phyloP scores from a whole-genome alignment of 2,888 invertebrate genomes.

The Ornithoptera alexandrae region DNA sequence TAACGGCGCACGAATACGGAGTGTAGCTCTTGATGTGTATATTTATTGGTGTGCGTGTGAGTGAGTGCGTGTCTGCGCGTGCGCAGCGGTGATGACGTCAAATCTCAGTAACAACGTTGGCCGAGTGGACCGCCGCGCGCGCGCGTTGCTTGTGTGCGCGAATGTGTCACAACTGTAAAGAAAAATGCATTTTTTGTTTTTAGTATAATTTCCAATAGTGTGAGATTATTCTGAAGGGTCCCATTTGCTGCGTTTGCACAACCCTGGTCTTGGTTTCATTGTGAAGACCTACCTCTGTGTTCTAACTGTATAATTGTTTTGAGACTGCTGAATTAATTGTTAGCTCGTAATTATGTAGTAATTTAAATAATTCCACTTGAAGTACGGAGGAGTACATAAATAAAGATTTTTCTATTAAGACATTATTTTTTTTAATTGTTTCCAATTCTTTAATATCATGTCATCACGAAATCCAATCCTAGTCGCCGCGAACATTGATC shows the following conservation, averaged over 20 bases:
- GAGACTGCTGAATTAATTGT: conserved; percentile 75
- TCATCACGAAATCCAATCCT: conserved; percentile 19
- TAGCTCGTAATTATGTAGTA: conserved; percentile 77
- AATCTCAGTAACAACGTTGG: conserved; percentile 37
- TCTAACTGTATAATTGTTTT: conserved; percentile 73
- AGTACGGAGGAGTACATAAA: conserved; percentile 72
- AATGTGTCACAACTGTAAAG: conserved; percentile 52
- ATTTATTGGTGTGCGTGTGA: conserved; percentile 59
- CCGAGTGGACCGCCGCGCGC: conserved; percentile 53
- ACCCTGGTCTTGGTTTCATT: conserved; percentile 31
- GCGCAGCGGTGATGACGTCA: conserved; percentile 48
- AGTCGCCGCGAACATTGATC: conserved; percentile 55
- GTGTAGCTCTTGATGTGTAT: conserved; percentile 70
- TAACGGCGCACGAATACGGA: conserved; percentile 52
- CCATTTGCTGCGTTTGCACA: conserved; percentile 28
- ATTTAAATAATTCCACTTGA: conserved; percentile 64
- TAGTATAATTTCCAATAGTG: conserved; percentile 53
- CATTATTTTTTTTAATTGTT: conserved; percentile 43
- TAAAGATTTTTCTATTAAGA: conserved; percentile 70
- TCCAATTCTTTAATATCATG: too few species aligned
- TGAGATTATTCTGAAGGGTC: conserved; percentile 31
- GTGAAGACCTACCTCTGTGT: conserved; percentile 69
- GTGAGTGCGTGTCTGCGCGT: conserved; percentile 37
- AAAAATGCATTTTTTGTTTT: conserved; percentile 73
- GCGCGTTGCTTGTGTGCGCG: conserved; percentile 34